Base-by-base conservation (phyloP, 2,113 vertebrate genomes). In the Galeopterus variegatus region DNA sequence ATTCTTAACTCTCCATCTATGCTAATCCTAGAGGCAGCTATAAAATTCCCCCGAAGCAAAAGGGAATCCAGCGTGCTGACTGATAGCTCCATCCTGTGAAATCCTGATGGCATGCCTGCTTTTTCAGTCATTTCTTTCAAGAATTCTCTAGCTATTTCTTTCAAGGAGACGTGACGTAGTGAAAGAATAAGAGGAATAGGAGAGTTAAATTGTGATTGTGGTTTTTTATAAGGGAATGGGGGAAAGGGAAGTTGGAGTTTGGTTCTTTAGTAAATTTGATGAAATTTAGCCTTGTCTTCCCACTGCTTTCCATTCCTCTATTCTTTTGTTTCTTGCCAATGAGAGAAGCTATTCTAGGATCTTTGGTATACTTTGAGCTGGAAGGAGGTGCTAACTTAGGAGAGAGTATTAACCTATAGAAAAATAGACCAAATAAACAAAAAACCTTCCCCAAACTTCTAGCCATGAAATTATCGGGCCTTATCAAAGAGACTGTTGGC, bases 341-440 rank as follows among this genome's bases (percentile, higher is more conserved):
- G 56, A 93, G 62, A 84, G 52, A 95, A 77, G 69, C 56, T 90
- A 2, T 87, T 90, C 10, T 64, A 92, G 54, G 5, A 87, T 91
- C 56, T 89, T 81, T 75, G 60, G 65, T 17, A 89, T 56, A 31
- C 67, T 89, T 88, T 88, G n/a, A 4, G 17, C 70, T 64, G 1
- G 45, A 81, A 96, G 56, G 60, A 79, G 31, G n/a, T 95, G 84
- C 73, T 85, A 64, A 95, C 11, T 92, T 94, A 92, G 52, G 60
- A 90, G 54, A 96, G 93, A 41, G 2, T 64, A 64, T 45, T 95
- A 91, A 82, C 62, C 70, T 91, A 93, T 84, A 70, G 80, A 60
- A 92, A 41, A 69, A 23, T 9, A n/a, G 23, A 54, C 65, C 62
- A 31, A 60, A 72, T 8, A 36, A 87, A 85, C 21, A 19, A 83